These are phyloP conservation scores for Lepus oiostolus DNA, from an alignment of 2,797 vertebrate genomes.

Conservation along the genomic window DNA sequence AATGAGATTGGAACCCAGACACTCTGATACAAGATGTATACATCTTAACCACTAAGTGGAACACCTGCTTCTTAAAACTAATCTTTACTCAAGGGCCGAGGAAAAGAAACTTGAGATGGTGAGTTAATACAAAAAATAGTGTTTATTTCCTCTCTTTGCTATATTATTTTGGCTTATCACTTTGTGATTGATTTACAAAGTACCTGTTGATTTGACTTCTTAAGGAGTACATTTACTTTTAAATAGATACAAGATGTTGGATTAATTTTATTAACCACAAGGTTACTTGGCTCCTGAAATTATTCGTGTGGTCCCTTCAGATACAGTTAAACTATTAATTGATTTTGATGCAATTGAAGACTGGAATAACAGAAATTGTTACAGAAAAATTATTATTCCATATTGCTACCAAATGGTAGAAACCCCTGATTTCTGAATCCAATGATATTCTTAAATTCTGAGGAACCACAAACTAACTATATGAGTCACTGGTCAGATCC, in stretches of 20 bases:
- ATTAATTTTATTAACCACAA: slow-evolving; percentile 77
- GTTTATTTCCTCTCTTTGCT: slow-evolving; percentile 77
- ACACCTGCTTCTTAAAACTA: not conserved
- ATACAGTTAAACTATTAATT: slow-evolving; percentile 83
- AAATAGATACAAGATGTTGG: slow-evolving; percentile 72
- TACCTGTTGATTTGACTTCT: slow-evolving; percentile 76
- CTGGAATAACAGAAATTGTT: slow-evolving; percentile 79
- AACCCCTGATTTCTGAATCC: slow-evolving; percentile 83
- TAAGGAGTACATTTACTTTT: slow-evolving; percentile 78
- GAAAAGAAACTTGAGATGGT: not conserved
- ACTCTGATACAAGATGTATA: no score
- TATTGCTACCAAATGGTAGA: slow-evolving; percentile 47
- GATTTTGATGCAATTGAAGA: slow-evolving; percentile 85
- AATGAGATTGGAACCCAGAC: no score
- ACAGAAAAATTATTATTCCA: slow-evolving; percentile 80
- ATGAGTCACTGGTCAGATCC: slow-evolving; percentile 83
- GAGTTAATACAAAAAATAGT: slow-evolving; percentile 65
- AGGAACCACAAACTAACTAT: slow-evolving; percentile 77
- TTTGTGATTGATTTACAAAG: slow-evolving; percentile 82
- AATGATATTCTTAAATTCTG: slow-evolving; percentile 85
- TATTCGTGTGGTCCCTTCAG: slow-evolving; percentile 83
- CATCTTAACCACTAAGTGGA: no score
- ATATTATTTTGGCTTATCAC: slow-evolving; percentile 77
- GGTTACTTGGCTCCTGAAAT: slow-evolving; percentile 84
- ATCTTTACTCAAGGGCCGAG: not conserved